phyloP scores from a whole-genome alignment of 1,140 invertebrate genomes.

The Carcinoscorpius rotundicauda region DNA sequence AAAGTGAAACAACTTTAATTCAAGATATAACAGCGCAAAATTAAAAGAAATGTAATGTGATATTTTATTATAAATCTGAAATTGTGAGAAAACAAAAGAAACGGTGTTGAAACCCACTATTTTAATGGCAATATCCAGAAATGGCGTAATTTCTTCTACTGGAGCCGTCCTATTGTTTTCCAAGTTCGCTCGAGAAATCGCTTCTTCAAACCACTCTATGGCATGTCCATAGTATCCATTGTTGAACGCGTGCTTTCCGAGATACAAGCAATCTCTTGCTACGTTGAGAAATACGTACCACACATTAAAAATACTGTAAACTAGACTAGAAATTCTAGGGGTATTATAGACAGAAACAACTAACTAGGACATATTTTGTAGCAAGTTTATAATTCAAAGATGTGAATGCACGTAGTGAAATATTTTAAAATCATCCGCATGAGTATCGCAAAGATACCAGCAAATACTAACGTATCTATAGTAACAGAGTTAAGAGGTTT shows the following conservation, averaged over 20 bases:
- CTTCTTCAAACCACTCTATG: slow-evolving; percentile 35
- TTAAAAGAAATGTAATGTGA: not conserved
- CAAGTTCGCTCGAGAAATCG: slow-evolving; percentile 26
- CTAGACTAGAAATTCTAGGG: too few relatives aligned
- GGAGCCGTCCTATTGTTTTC: slow-evolving; percentile 31
- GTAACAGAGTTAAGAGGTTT: too few relatives aligned
- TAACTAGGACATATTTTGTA: too few relatives aligned
- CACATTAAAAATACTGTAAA: too few relatives aligned
- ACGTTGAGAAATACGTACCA: not conserved
- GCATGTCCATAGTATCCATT: slow-evolving; percentile 34
- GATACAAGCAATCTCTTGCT: slow-evolving; percentile 34
- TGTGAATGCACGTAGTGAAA: too few relatives aligned
- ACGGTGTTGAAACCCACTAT: slow-evolving; percentile 24
- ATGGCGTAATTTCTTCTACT: slow-evolving; percentile 28
- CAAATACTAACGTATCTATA: too few relatives aligned
- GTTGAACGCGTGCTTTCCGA: slow-evolving; percentile 35
- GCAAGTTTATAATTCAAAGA: too few relatives aligned
- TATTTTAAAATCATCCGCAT: too few relatives aligned
- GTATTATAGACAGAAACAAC: too few relatives aligned
- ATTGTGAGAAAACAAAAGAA: slow-evolving; percentile 1
- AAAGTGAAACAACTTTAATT: too few relatives aligned
- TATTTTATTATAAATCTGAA: not conserved
- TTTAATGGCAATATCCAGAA: slow-evolving; percentile 30
- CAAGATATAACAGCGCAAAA: too few relatives aligned
- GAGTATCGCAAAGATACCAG: too few relatives aligned